Conservation (phyloP, 2,888 invertebrate genomes). For the Chrysina gloriosa region DNA sequence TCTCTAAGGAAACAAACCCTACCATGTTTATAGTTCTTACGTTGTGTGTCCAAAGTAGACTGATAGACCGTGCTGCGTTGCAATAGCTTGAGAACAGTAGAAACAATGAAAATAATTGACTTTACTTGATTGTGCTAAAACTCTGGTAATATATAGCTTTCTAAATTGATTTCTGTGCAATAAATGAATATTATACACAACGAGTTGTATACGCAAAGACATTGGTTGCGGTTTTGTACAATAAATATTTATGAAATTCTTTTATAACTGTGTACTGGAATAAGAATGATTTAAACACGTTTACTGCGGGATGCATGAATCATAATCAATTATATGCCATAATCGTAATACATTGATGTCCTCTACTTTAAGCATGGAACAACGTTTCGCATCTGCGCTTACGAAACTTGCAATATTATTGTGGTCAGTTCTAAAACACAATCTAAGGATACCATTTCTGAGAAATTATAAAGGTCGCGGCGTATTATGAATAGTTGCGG, state of each 20-base stretch:
- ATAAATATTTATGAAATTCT: conserved; percentile 20
- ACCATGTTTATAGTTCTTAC: no score
- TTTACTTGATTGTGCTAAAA: no score
- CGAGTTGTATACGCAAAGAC: not conserved
- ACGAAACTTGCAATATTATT: not conserved
- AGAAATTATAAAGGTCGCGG: conserved; percentile 27
- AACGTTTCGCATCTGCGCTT: conserved; percentile 1
- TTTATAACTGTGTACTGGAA: conserved; percentile 13
- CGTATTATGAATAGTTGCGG: conserved; percentile 28
- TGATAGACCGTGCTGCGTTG: no score
- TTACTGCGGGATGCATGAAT: not conserved
- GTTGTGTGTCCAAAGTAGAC: no score
- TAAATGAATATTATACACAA: not conserved
- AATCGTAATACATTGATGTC: not conserved
- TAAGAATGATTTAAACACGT: conserved; percentile 18
- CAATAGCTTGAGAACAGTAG: no score
- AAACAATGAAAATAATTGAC: no score
- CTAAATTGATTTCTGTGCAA: no score
- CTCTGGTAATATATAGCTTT: no score
- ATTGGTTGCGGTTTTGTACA: conserved; percentile 18
- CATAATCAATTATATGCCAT: conserved; percentile 20
- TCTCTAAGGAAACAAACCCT: no score
- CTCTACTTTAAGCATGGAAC: not conserved
- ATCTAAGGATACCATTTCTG: conserved; percentile 12
- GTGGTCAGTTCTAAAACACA: conserved; percentile 12